phyloP scores from a whole-genome alignment of 2,888 invertebrate genomes.

The Scaeva pyrastri region DNA sequence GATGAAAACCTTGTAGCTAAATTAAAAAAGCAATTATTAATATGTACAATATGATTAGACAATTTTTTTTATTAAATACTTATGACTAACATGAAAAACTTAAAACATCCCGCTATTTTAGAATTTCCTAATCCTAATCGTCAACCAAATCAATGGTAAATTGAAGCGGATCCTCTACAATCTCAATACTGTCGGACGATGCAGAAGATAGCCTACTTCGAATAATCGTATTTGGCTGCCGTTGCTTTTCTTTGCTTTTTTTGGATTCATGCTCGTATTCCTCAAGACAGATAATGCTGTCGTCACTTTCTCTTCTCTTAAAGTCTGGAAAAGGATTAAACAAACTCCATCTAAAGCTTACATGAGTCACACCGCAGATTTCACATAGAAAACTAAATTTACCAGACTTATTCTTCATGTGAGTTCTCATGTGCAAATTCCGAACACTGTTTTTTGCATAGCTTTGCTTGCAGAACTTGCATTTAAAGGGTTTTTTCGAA shows the following conservation, averaged over 20 bases:
- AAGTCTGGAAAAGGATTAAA: not conserved
- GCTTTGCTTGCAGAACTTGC: constrained; percentile 15
- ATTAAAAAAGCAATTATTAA: not conserved
- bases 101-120: not conserved
- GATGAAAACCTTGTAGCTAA: not conserved
- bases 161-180: constrained; percentile 29
- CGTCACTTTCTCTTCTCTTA: not conserved
- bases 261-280: not conserved
- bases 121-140: constrained; percentile 5
- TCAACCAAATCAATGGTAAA: constrained; percentile 34
- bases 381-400: constrained; percentile 11
- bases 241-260: not conserved
- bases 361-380: constrained; percentile 17
- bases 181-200: constrained; percentile 19
- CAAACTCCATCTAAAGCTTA: not conserved
- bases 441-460: constrained; percentile 10
- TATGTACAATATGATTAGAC: constrained; percentile 11
- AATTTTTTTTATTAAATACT: not conserved
- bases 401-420: not conserved
- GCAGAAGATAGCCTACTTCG: not conserved
- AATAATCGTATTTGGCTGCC: rapidly evolving
- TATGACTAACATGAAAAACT: not conserved
- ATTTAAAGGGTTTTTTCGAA: constrained; percentile 28
- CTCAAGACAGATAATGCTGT: constrained; percentile 13
- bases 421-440: constrained; percentile 31